Base-by-base conservation (phyloP, 64 coral and sea anemone genomes). In the Cladopsammia gracilis region DNA sequence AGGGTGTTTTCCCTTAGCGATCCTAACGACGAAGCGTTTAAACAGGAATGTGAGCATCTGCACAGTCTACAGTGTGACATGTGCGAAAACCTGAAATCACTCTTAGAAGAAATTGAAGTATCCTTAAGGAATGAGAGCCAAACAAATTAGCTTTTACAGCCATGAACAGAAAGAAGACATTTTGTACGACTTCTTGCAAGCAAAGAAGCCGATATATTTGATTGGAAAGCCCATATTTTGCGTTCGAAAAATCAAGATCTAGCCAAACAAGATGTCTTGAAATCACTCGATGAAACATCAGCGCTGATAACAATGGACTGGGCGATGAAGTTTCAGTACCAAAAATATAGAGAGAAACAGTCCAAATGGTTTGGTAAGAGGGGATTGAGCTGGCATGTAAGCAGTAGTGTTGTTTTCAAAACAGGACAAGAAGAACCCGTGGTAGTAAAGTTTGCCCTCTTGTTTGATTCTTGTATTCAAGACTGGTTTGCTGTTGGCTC, bases 181-280 rank as follows among this genome's bases (percentile, higher is more conserved):
- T 46, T 4, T 62, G 15, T 80, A 61, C 25, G 77, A 62, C 14
- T 80, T 80, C 4, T 60, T 62, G 23, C 79, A 92, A 75, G 59
- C 67, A 50, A 71, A 84, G 48, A 76, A 56, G 10, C 75, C n/a
- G n/a, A 79, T 56, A 66, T 79, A 16, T 76, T 68, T 11, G 77
- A 90, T 77, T 90, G 88, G 88, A 81, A 90, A 90, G 76, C 75
- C n/a, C 75, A 90, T 26, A 90, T 90, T 58, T 70, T 90, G 61
- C 73, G 88, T 57, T 90, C 88, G 53, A 75, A 64, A 69, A 90
- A 90, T 70, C 88, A 90, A 79, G 88, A 90, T 77, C 75, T 70
- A 79, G 88, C 88, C 19, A 90, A 81, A 73, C 86, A 88, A 60
- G 34, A 88, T 62, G 45, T 45, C 12, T 24, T 88, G 6, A 62